Conservation (phyloP, 1,140 invertebrate species). For the Drosophila seguyi region DNA sequence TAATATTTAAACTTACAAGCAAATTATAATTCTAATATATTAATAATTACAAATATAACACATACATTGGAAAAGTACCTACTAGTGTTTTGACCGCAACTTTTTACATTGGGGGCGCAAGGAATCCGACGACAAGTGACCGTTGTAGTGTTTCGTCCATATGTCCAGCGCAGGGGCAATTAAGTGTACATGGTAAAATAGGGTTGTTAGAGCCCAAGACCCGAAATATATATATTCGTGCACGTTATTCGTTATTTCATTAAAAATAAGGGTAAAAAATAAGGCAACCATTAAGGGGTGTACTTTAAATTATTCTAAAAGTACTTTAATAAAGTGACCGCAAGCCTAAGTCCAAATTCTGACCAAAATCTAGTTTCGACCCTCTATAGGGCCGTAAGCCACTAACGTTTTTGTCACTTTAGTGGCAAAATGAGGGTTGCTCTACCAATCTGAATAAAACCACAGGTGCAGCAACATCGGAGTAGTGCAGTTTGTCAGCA, state of each 20-base stretch:
- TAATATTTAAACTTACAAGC: too few relatives aligned
- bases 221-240: constrained; percentile 2
- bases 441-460: not conserved
- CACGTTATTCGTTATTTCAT: constrained; percentile 9
- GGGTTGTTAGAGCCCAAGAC: constrained; percentile 26
- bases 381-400: not conserved
- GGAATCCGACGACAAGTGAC: not conserved
- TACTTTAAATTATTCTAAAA: not conserved
- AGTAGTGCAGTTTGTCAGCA: not conserved
- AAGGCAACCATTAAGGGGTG: not conserved
- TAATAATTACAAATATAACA: not conserved
- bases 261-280: constrained; percentile 5
- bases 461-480: constrained; percentile 9
- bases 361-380: constrained; percentile 4
- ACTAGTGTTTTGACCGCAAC: not conserved
- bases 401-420: not conserved
- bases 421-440: constrained; percentile 1
- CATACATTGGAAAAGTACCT: not conserved
- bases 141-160: not conserved
- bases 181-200: constrained; percentile 3
- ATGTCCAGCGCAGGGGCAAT: constrained; percentile 14
- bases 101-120: not conserved
- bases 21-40: too few relatives aligned
- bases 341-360: not conserved
- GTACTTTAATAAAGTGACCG: constrained; percentile 2